Percentiles rank a stretch among this genome's conserved stretches.
Evolutionary conservation across 2,797 vertebrate genomes (phyloP).

Genomic region (Cirrhinus mrigala): DNA sequence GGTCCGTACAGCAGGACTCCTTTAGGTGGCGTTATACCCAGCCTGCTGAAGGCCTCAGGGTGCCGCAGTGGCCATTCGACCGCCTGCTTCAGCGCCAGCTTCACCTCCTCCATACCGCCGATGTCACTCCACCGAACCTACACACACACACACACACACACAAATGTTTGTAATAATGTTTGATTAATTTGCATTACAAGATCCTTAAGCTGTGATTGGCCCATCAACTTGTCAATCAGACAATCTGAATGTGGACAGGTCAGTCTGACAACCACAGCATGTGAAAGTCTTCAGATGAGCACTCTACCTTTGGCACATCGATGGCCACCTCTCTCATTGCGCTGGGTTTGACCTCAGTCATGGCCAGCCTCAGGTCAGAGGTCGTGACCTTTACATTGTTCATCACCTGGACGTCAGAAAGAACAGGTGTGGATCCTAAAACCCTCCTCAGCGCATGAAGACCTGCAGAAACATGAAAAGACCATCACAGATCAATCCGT

Average conservation of each 20-base stretch:
- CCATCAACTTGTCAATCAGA: neutral
- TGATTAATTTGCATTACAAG: neutral
- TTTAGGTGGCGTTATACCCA: constrained; percentile 94
- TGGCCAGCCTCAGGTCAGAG: constrained; percentile 89
- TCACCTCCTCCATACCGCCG: constrained; percentile 92
- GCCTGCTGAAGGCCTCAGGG: constrained; percentile 88
- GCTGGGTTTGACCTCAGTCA: constrained; percentile 91
- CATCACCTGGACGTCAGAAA: constrained; percentile 80
- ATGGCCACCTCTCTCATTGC: constrained; percentile 97
- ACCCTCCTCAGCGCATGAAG: constrained; percentile 83
- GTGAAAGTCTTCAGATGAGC: neutral
- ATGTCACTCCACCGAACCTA: constrained; percentile 96
- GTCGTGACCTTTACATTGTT: constrained; percentile 83
- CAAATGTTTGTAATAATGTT: neutral
- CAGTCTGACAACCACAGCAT: neutral
- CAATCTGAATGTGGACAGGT: neutral
- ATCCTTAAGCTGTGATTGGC: constrained; percentile 20
- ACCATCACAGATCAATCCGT: neutral
- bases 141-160: constrained; percentile 40
- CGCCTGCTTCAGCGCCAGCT: constrained; percentile 93
- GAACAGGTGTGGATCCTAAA: constrained; percentile 70
- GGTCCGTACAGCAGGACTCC: constrained; percentile 95
- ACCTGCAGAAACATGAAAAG: constrained; percentile 73
- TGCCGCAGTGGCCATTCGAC: constrained; percentile 96
- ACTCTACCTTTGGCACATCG: constrained; percentile 90